Base-by-base conservation (phyloP, 1,140 invertebrate species). In the Bathynomus jamesi region DNA sequence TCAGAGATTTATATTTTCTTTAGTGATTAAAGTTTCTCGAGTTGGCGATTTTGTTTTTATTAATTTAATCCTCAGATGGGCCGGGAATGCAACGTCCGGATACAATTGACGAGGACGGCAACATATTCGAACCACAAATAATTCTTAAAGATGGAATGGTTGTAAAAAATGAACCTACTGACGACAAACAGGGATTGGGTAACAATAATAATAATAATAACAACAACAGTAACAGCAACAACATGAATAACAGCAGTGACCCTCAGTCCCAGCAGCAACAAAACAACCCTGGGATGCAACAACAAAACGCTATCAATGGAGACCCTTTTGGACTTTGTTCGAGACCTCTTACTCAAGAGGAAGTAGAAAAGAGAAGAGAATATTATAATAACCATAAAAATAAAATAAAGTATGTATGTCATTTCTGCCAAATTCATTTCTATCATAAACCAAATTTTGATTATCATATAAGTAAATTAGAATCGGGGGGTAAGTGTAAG, bases 301-400 rank as follows among this genome's bases (percentile, higher is more conserved):
- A 65, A 25, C 62, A 32, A 28, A 73, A 70, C 31, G 30, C 69
- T 28, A 62, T 76, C 60, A 46, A 70, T 13, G 70, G 70, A 13
- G 67, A 71, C 5, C 71, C 75, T n/a, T 53, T 53, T 53, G 40
- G 40, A 21, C 21, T 53, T 53, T 53, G 40, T 5, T 17, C 40
- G 21, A 53, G 40, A 53, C 61, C 72, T 28, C 61, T 76, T 28
- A 68, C 75, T 4, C 72, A 76, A 17, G 75, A 76, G 61, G 75
- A 76, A 31, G 61, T 76, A 17, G 71, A 76, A 61, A 76, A 76
- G 32, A 63, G 75, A 60, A 70, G 69, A 46, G 75, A 76, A 62
- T 76, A 76, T 32, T 76, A 76, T 67, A 76, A 73, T 62, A 76
- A 76, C 69, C 75, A 76, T 65, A 76, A 76, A 63, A 76, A 76